phyloP scores from a whole-genome alignment of 1,140 invertebrate genomes.

The Venustaconcha ellipsiformis region DNA sequence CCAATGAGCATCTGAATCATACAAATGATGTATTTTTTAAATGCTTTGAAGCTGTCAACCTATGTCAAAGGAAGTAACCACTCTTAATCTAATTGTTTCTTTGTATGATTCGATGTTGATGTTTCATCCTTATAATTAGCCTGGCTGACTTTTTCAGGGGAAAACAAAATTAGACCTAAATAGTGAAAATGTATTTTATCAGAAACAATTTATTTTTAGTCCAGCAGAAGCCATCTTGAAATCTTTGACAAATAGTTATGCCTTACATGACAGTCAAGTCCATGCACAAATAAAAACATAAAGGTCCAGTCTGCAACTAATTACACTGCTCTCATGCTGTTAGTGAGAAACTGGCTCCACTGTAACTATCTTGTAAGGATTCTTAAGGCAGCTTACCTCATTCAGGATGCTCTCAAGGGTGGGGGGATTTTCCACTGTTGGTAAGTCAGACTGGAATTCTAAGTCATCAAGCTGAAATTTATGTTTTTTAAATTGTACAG shows the following conservation, averaged over 20 bases:
- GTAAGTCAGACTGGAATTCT: slow-evolving; percentile 81
- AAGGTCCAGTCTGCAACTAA: background rate
- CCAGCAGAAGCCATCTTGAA: background rate
- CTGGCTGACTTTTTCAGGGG: background rate
- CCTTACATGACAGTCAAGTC: background rate
- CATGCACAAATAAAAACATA: too few relatives aligned
- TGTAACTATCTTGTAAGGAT: too few relatives aligned
- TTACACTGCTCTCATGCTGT: background rate
- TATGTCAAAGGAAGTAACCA: too few relatives aligned
- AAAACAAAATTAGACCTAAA: background rate
- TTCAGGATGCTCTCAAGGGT: slow-evolving; percentile 88
- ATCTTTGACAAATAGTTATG: background rate
- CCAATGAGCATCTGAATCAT: too few relatives aligned
- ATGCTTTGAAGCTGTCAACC: too few relatives aligned
- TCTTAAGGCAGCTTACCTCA: slow-evolving; percentile 71
- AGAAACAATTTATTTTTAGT: too few relatives aligned
- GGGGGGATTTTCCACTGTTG: slow-evolving; percentile 81
- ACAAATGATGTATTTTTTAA: too few relatives aligned
- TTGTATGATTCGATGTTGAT: background rate
- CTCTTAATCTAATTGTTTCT: too few relatives aligned
- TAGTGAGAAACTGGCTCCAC: background rate
- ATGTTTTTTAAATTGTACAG: background rate
- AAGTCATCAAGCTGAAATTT: slow-evolving; percentile 79
- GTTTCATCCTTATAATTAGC: background rate
- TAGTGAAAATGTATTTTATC: too few relatives aligned